These are phyloP conservation scores for Oeneis ivallda DNA, from an alignment of 2,888 invertebrate species.

Conservation along the genomic window DNA sequence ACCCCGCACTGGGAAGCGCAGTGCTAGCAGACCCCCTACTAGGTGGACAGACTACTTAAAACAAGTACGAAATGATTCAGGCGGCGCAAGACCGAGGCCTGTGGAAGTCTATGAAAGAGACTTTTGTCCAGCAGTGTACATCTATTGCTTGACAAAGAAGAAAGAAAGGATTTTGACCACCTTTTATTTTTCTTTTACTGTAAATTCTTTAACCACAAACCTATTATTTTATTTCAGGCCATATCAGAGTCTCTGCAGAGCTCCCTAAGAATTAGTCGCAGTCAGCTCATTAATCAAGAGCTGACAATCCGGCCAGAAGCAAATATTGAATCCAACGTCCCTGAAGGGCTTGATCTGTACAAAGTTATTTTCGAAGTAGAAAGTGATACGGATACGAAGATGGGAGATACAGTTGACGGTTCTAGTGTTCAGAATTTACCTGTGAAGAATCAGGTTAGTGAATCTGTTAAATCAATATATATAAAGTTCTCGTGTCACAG, in stretches of 20 bases:
- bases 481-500: too few species aligned
- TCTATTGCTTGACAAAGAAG: too few species aligned
- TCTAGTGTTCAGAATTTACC: conserved; percentile 53
- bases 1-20: too few species aligned
- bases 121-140: too few species aligned
- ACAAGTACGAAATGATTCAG: too few species aligned
- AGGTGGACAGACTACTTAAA: too few species aligned
- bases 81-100: too few species aligned
- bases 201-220: too few species aligned
- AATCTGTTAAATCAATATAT: conserved; percentile 10
- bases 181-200: too few species aligned
- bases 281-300: conserved; percentile 71
- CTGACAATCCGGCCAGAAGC: conserved; percentile 72
- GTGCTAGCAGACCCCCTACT: too few species aligned
- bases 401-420: conserved; percentile 60
- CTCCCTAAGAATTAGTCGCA: conserved; percentile 65
- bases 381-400: conserved; percentile 64
- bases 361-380: conserved; percentile 73
- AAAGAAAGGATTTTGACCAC: too few species aligned
- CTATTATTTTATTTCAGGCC: conserved; percentile 53
- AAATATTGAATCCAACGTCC: conserved; percentile 74
- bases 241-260: conserved; percentile 70
- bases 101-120: too few species aligned
- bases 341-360: conserved; percentile 70
- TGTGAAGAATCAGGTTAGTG: conserved; percentile 57